phyloP scores from a whole-genome alignment of 2,888 invertebrate genomes.

The Drosophila mettleri region DNA sequence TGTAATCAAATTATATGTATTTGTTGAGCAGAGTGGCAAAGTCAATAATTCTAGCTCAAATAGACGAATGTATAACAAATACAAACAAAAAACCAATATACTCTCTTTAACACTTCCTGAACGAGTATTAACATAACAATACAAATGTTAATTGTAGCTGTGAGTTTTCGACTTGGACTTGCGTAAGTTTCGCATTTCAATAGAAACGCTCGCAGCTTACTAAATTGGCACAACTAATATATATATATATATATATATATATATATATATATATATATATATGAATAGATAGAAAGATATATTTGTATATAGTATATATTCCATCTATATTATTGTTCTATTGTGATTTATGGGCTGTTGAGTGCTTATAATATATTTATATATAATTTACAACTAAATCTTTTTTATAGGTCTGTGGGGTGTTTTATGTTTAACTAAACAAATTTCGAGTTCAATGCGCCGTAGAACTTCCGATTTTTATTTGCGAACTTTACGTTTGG shows the following conservation, averaged over 20 bases:
- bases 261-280: conserved; percentile 1
- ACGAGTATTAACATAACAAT: not conserved
- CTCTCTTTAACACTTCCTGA: not conserved
- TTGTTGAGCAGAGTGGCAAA: too few relatives aligned
- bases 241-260: not conserved
- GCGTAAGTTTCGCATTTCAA: conserved; percentile 63
- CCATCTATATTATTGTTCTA: not conserved
- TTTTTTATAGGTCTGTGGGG: conserved; percentile 64
- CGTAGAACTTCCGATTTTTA: conserved; percentile 64
- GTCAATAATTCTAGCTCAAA: too few relatives aligned
- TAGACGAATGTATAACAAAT: not conserved
- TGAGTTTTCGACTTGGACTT: conserved; percentile 47
- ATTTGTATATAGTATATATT: conserved; percentile 7
- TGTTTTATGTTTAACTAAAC: conserved; percentile 17
- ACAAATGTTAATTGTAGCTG: conserved; percentile 20
- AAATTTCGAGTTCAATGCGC: conserved; percentile 64
- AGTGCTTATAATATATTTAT: conserved; percentile 2
- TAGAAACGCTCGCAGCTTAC: conserved; percentile 55
- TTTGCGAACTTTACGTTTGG: conserved; percentile 13
- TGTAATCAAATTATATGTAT: too few relatives aligned
- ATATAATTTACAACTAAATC: not conserved
- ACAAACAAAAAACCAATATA: conserved; percentile 1
- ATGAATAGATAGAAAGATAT: too few relatives aligned
- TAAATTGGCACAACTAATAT: conserved; percentile 29
- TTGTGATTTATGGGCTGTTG: conserved; percentile 18